Evolutionary conservation across 2,113 vertebrate species (phyloP), one percentile per base, ranked within the genome.

Genomic region (Nettapus auritus): DNA sequence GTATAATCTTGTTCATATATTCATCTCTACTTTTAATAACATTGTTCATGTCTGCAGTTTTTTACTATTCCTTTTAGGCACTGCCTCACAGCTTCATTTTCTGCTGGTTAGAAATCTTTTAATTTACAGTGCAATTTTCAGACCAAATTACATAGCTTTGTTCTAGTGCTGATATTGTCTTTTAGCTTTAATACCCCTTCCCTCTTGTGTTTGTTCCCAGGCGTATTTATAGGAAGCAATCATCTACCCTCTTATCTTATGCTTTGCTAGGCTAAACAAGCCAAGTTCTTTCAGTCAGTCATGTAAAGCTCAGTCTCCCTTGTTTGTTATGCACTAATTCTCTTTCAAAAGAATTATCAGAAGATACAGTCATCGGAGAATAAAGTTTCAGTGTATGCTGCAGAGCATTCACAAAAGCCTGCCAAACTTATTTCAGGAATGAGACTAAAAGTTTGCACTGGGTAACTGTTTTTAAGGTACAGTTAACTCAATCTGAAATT

Each of bases 81-180:
- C 11, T 80, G 34, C 31, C 89, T 91, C 59, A 90, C 68, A 93
- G 63, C n/a, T 94, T 93, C 70, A 74, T 94, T 95, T 93, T 80
- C 59, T 60, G 55, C 18, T n/a, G 10, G 25, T 77, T 88, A 69
- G 71, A 89, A 94, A 93, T 73, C 69, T 94, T 89, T 62, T 88
- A 89, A 91, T 95, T 91, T 93, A 91, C 67, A 86, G 63, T 82
- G 48, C 36, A 93, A 91, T 91, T 95, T 91, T 89, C 79, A 85
- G 75, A 21, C 79, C 79, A 93, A 88, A 93, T 95, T 88, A 59
- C 75, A 77, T 82, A 66, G 67, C 57, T 91, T 94, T 93, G 55
- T 88, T 94, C 67, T 62, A 88, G 40, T 3, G 1, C 13, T 86
- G 90, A 95, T 90, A 90, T 2, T 88, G 70, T 90, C 88, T 91